phyloP scores from a whole-genome alignment of 1,140 invertebrate species.

The Trissolcus basalis region DNA sequence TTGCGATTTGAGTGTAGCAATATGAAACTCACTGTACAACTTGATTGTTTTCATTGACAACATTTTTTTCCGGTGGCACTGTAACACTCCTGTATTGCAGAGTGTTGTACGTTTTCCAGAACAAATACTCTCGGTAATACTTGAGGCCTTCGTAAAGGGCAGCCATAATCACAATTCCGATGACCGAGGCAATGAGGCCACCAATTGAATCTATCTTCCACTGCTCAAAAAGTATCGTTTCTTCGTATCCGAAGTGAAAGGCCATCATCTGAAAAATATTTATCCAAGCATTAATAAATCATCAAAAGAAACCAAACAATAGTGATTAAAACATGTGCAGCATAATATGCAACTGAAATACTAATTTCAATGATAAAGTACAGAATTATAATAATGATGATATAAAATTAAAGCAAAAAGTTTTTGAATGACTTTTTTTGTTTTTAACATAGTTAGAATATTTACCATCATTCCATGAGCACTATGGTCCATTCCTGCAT shows the following conservation, averaged over 20 bases:
- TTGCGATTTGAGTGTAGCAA: background rate
- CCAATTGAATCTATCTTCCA: slow-evolving; percentile 85
- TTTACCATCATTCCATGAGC: slow-evolving; percentile 66
- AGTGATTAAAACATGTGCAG: no score
- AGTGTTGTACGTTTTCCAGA: slow-evolving; percentile 88
- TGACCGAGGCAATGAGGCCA: slow-evolving; percentile 87
- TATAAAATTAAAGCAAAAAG: no score
- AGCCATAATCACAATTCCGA: slow-evolving; percentile 90
- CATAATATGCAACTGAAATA: no score
- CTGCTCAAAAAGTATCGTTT: slow-evolving; percentile 85
- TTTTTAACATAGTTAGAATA: slow-evolving; percentile 24
- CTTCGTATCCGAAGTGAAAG: slow-evolving; percentile 87
- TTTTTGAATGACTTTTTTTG: slow-evolving; percentile 15
- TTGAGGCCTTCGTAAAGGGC: slow-evolving; percentile 94
- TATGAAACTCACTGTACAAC: slow-evolving; percentile 82
- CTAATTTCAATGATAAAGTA: no score
- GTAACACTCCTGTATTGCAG: slow-evolving; percentile 83
- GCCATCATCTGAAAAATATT: slow-evolving; percentile 71
- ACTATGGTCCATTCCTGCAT: background rate
- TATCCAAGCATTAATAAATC: no score
- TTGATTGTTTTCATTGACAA: slow-evolving; percentile 80
- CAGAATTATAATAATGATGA: no score
- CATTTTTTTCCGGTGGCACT: slow-evolving; percentile 82
- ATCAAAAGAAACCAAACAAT: no score
- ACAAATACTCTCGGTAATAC: slow-evolving; percentile 89